phyloP scores from a whole-genome alignment of 2,113 vertebrate species.

The Xenotilapia longispinis region DNA sequence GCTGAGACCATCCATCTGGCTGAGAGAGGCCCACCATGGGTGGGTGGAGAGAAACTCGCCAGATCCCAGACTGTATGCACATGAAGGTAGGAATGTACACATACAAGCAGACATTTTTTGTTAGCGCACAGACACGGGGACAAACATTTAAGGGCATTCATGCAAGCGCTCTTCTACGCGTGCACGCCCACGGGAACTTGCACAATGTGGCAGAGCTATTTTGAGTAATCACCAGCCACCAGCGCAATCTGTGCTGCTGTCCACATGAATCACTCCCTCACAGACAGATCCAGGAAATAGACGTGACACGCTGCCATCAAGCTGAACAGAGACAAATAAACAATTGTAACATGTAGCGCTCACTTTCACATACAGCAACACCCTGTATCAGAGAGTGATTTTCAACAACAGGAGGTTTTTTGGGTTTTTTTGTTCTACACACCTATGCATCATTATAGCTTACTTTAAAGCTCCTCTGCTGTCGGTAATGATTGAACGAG shows the following conservation, averaged over 20 bases:
- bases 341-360: conserved; percentile 17
- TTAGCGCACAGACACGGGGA: background rate
- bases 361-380: conserved; percentile 11
- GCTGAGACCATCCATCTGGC: conserved; percentile 71
- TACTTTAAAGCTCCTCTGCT: background rate
- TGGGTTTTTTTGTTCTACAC: background rate
- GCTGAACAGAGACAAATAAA: conserved; percentile 53
- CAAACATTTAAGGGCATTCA: background rate
- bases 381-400: background rate
- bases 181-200: background rate
- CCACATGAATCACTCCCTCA: conserved; percentile 41
- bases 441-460: conserved; percentile 13
- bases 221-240: conserved; percentile 21
- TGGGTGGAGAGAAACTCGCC: conserved; percentile 43
- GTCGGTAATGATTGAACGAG: background rate
- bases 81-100: conserved; percentile 17
- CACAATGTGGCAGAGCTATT: background rate
- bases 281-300: conserved; percentile 28
- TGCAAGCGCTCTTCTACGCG: background rate
- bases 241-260: conserved; percentile 34
- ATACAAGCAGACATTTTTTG: background rate
- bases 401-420: background rate
- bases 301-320: conserved; percentile 42
- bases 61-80: conserved; percentile 26
- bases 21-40: conserved; percentile 56